Base-by-base conservation (phyloP, 2,888 invertebrate species). In the Drosophila crucigera region DNA sequence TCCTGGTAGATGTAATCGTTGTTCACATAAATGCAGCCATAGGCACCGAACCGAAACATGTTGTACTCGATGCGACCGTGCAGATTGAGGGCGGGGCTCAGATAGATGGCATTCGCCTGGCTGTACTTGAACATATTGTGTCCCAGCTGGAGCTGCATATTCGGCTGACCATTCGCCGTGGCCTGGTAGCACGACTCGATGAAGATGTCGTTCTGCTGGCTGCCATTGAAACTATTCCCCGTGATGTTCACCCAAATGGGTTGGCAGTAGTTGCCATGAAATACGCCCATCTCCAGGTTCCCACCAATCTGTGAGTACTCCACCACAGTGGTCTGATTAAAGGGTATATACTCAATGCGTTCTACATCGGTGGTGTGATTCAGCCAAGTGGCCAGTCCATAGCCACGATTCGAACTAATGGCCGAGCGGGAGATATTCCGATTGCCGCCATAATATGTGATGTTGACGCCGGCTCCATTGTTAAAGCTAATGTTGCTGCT, bases 361-460 rank as follows among this genome's bases (percentile, higher is more conserved):
- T 92, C 89, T 9, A 87, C 68, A 86, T 96, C 95, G 78, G 94
- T 93, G 19, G 97, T 97, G 86, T 97, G 96, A 92, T 99, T 99
- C 66, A 98, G 94, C 97, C 98, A 98, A 11, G 98, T 95, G 0
- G 98, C 96, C 30, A 98, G 93, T 3, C 99, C 99, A 87, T 97
- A 97, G 11, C 98, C 98, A 77, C 95, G 95, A 93, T 99, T 99
- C 0, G 97, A 97, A 60, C 96, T 97, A 31, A 99, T 94, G 33
- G 96, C 96, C 53, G 97, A 97, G 82, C 96, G 95, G 16, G 99
- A 99, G 72, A 99, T 95, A 90, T 99, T 98, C 76, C 98, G 95
- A 84, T 97, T 97, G 1, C 99, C 99, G 0, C 99, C 99, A 4
- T 97, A 97, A 73, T 98, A 98, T 0, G 99, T 98, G 16, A 99